Percentiles rank a stretch among this genome's conserved stretches.
Evolutionary conservation across 2,888 invertebrate species (phyloP).

Genomic region (Argyresthia goedartella): DNA sequence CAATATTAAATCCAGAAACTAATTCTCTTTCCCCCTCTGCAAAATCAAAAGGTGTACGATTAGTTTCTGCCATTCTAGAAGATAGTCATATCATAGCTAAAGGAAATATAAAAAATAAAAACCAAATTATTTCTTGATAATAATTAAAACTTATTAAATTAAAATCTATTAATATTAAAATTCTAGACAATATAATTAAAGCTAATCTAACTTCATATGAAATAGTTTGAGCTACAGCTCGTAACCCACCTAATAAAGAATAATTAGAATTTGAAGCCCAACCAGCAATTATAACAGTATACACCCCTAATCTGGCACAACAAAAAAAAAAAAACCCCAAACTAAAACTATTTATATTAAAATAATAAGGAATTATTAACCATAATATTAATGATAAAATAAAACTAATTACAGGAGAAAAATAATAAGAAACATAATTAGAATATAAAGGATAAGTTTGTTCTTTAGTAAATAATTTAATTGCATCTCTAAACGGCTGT

Average conservation of each 20-base stretch:
- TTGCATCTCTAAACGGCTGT: constrained; percentile 80
- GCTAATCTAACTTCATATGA: constrained; percentile 81
- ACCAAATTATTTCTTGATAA: constrained; percentile 66
- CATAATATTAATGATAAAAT: constrained; percentile 72
- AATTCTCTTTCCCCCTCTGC: constrained; percentile 83
- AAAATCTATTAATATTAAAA: constrained; percentile 70
- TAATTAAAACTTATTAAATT: constrained; percentile 58
- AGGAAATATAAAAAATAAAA: constrained; percentile 67
- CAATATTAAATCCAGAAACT: constrained; percentile 85
- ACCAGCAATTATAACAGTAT: constrained; percentile 74
- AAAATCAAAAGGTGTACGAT: constrained; percentile 85
- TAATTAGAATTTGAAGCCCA: constrained; percentile 83
- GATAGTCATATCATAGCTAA: constrained; percentile 69
- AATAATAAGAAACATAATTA: constrained; percentile 74
- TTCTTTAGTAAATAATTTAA: constrained; percentile 80
- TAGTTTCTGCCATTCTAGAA: constrained; percentile 77
- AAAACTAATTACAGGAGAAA: constrained; percentile 71
- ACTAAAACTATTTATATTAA: constrained; percentile 66
- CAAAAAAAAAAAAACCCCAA: constrained; percentile 75
- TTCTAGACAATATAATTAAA: constrained; percentile 73
- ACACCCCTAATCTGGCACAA: constrained; percentile 74
- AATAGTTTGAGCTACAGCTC: constrained; percentile 79
- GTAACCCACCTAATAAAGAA: constrained; percentile 76
- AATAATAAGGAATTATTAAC: constrained; percentile 68
- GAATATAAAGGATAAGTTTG: constrained; percentile 66